Conservation (phyloP, 35 echinoderm and acorn worm genomes). For the Lytechinus variegatus region DNA sequence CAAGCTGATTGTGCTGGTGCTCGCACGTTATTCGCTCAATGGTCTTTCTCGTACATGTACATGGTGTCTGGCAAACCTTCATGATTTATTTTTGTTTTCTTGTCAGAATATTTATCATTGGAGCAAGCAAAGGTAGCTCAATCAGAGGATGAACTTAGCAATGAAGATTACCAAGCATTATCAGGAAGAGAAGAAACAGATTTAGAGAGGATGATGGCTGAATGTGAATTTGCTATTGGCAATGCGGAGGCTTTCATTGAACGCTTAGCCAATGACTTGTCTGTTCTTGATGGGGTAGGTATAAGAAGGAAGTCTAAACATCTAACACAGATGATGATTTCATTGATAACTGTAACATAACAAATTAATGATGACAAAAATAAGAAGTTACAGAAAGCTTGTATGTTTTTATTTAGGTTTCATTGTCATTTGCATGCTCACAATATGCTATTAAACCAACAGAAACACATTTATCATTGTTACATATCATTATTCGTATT, state of each 20-base stretch:
- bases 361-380: no score
- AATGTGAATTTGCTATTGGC: slow-evolving; percentile 92
- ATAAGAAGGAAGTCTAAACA: not conserved
- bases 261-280: slow-evolving; percentile 86
- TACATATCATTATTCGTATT: no score
- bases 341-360: no score
- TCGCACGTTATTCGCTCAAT: no score
- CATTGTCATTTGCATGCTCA: no score
- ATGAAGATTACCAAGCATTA: slow-evolving; percentile 93
- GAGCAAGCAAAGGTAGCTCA: slow-evolving; percentile 65
- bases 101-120: slow-evolving; percentile 65
- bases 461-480: no score
- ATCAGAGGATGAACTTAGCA: slow-evolving; percentile 66
- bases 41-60: no score
- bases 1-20: no score
- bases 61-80: no score
- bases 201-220: slow-evolving; percentile 91
- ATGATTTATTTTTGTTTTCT: not conserved
- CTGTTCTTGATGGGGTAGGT: slow-evolving; percentile 97
- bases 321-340: no score
- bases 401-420: not conserved
- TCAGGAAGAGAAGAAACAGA: slow-evolving; percentile 87
- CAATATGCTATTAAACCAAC: no score
- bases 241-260: slow-evolving; percentile 97
- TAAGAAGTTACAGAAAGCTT: no score